Conservation (phyloP, 1,140 invertebrate genomes). For the Latrodectus geometricus region DNA sequence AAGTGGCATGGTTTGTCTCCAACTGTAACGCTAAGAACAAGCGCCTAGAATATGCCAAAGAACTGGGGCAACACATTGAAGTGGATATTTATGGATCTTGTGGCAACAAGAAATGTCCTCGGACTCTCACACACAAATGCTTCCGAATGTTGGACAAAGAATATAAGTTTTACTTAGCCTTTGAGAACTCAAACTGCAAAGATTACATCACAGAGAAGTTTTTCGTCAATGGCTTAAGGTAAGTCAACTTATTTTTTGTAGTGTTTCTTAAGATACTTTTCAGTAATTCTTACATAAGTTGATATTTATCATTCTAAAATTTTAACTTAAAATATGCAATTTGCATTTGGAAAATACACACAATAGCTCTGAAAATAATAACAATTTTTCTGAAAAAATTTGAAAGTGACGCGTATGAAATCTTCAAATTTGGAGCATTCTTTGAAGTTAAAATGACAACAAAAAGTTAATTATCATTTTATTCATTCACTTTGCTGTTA, state of each 20-base stretch:
- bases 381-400: too few relatives aligned
- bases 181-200: slow-evolving; percentile 96
- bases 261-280: neutral
- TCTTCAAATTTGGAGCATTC: too few relatives aligned
- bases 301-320: too few relatives aligned
- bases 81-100: slow-evolving; percentile 96
- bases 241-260: slow-evolving; percentile 66
- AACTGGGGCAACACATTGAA: slow-evolving; percentile 85
- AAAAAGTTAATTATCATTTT: too few relatives aligned
- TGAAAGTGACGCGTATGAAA: too few relatives aligned
- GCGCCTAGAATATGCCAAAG: slow-evolving; percentile 86
- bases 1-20: slow-evolving; percentile 97
- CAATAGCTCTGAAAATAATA: too few relatives aligned
- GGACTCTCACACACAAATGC: slow-evolving; percentile 82
- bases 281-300: too few relatives aligned
- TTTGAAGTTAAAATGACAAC: too few relatives aligned
- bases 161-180: slow-evolving; percentile 98
- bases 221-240: slow-evolving; percentile 91
- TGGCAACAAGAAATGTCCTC: slow-evolving; percentile 83
- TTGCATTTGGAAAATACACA: too few relatives aligned
- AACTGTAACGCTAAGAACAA: slow-evolving; percentile 92
- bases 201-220: slow-evolving; percentile 99
- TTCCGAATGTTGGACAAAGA: slow-evolving; percentile 91
- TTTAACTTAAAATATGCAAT: too few relatives aligned
- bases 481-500: too few relatives aligned